These are phyloP conservation scores for Meloe dianella DNA, from an alignment of 2,888 invertebrate species.

Conservation along the genomic window DNA sequence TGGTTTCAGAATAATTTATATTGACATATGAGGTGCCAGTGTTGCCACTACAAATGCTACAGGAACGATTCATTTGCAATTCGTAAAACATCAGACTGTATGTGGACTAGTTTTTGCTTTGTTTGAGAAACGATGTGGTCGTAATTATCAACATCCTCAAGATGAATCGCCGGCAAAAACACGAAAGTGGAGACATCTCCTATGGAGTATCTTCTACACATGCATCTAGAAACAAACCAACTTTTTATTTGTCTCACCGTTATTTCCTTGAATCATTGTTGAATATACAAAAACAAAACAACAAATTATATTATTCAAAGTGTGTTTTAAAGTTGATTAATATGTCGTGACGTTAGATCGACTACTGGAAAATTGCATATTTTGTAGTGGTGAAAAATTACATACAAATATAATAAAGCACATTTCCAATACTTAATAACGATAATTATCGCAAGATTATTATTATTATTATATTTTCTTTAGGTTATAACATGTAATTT, in stretches of 20 bases:
- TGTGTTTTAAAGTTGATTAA: slow-evolving; percentile 51
- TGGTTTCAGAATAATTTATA: slow-evolving; percentile 55
- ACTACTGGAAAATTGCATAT: slow-evolving; percentile 62
- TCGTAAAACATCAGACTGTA: slow-evolving; percentile 43
- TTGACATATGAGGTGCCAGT: slow-evolving; percentile 60
- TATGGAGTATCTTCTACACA: slow-evolving; percentile 16
- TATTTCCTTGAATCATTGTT: not conserved
- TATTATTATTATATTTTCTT: slow-evolving; percentile 59
- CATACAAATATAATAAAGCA: slow-evolving; percentile 61
- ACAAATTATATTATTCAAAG: not conserved
- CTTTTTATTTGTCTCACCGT: not conserved
- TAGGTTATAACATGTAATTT: slow-evolving; percentile 59
- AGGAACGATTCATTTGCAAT: slow-evolving; percentile 58
- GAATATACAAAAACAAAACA: not conserved
- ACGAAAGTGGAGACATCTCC: not conserved
- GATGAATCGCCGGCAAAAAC: slow-evolving; percentile 1
- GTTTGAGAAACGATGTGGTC: slow-evolving; percentile 16
- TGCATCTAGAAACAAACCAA: not conserved
- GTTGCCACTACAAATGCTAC: slow-evolving; percentile 56
- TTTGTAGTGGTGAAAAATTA: slow-evolving; percentile 58
- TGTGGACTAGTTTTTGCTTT: slow-evolving; percentile 52
- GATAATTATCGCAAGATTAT: slow-evolving; percentile 59
- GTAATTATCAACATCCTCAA: slow-evolving; percentile 13
- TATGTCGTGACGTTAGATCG: slow-evolving; percentile 54
- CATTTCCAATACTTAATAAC: slow-evolving; percentile 59